Percentiles rank a stretch among this genome's conserved stretches.
Evolutionary conservation across 2,113 vertebrate genomes (phyloP).

Genomic region (Catharus minimus): DNA sequence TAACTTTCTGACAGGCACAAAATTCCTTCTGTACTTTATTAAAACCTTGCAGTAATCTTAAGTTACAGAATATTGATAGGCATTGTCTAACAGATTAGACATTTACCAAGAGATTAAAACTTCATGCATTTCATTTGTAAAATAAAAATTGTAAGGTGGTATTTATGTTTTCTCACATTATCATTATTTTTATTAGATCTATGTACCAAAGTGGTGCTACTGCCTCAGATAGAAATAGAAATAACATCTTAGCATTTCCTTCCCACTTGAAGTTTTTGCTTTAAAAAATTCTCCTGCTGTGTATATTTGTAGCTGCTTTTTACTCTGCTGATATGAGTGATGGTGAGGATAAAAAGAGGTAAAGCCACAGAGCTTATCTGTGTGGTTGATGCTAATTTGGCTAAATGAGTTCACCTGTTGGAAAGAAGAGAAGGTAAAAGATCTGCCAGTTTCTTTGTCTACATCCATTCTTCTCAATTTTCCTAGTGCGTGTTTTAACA

Average conservation of each 20-base stretch:
- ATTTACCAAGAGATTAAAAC: not conserved
- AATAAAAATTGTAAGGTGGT: not conserved
- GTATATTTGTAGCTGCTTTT: not conserved
- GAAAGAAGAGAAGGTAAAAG: not conserved
- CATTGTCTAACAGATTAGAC: not conserved
- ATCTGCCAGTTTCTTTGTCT: not conserved
- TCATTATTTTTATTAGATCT: not conserved
- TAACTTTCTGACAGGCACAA: not conserved
- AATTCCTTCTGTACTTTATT: not conserved
- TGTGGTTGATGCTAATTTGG: not conserved
- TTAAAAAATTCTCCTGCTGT: not conserved
- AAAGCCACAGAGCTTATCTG: not conserved
- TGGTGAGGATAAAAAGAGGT: not conserved
- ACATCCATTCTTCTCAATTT: not conserved
- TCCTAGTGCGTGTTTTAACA: not conserved
- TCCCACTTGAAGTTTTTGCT: not conserved
- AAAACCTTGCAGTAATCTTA: not conserved
- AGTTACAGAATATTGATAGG: not conserved
- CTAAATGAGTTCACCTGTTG: not conserved
- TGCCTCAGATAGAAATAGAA: not conserved
- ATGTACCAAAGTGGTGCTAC: not conserved
- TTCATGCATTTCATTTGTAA: not conserved
- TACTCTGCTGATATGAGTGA: not conserved
- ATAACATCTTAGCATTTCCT: not conserved
- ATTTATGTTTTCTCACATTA: not conserved